A percentile compares a stretch with the other conserved stretches of the same genome.
phyloP scores from a whole-genome alignment of 2,888 invertebrate species.

The Chymomyza procnemis region DNA sequence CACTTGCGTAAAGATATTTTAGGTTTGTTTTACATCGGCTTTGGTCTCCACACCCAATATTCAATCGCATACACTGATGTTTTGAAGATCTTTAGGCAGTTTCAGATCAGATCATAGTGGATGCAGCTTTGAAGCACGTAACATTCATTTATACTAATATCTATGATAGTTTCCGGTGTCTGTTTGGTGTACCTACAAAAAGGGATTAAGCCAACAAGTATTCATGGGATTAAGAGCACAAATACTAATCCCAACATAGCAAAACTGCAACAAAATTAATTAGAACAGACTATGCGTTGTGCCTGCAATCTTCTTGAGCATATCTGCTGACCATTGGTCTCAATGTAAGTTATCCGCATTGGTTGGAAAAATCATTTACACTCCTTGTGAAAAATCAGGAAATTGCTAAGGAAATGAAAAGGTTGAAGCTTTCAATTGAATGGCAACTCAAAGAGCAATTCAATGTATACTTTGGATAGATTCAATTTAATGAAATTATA shows the following conservation, averaged over 20 bases:
- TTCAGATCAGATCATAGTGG: too few species aligned
- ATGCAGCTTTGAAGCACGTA: too few species aligned
- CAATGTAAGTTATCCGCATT: neutral
- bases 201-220: too few species aligned
- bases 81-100: too few species aligned
- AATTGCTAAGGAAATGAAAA: slow-evolving; percentile 32
- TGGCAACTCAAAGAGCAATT: neutral
- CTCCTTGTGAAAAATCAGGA: slow-evolving; percentile 25
- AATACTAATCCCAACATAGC: neutral
- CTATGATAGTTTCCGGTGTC: too few species aligned
- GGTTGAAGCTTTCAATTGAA: slow-evolving; percentile 17
- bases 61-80: too few species aligned
- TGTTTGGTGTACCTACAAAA: too few species aligned
- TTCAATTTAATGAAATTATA: slow-evolving; percentile 40
- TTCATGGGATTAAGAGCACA: neutral
- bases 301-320: neutral
- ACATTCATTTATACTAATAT: too few species aligned
- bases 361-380: slow-evolving; percentile 2
- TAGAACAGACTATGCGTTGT: neutral
- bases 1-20: too few species aligned
- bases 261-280: neutral
- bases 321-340: neutral
- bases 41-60: too few species aligned
- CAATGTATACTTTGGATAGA: neutral
- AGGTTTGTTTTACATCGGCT: too few species aligned